Conservation (phyloP, 2,113 vertebrate species). For the Daphoenositta chrysoptera region DNA sequence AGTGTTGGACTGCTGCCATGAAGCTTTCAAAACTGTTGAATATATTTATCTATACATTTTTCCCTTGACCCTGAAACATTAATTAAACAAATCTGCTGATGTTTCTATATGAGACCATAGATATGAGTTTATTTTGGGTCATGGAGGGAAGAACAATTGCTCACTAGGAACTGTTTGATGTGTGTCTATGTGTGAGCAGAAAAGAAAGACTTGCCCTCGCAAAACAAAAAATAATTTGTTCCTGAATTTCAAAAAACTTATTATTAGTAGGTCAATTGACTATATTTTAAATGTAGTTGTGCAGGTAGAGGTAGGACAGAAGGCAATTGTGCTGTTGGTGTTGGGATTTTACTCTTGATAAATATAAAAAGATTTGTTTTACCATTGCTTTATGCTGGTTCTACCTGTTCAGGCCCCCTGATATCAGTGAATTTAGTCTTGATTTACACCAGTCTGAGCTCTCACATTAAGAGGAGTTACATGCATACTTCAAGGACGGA, state of each 20-base stretch:
- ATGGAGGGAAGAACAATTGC: neutral
- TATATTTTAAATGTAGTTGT: neutral
- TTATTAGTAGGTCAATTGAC: neutral
- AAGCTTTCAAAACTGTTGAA: slow-evolving; percentile 7
- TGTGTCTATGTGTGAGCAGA: neutral
- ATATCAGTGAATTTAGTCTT: neutral
- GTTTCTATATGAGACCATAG: neutral
- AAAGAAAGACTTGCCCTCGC: neutral
- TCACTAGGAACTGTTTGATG: neutral
- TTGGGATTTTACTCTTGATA: neutral
- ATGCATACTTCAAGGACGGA: neutral
- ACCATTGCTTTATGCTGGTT: neutral
- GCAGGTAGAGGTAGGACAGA: neutral
- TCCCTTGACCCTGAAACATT: neutral
- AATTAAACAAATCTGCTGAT: slow-evolving; percentile 20
- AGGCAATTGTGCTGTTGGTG: neutral
- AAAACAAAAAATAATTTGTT: neutral
- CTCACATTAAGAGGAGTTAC: neutral
- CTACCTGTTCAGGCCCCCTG: neutral
- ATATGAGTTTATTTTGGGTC: neutral
- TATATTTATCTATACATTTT: neutral
- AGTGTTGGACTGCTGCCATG: neutral
- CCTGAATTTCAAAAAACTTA: neutral
- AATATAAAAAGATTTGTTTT: neutral
- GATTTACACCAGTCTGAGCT: slow-evolving; percentile 24